Percentiles rank a stretch among this genome's conserved stretches.
phyloP scores from a whole-genome alignment of 2,113 vertebrate genomes.

The Dipodomys ordii region DNA sequence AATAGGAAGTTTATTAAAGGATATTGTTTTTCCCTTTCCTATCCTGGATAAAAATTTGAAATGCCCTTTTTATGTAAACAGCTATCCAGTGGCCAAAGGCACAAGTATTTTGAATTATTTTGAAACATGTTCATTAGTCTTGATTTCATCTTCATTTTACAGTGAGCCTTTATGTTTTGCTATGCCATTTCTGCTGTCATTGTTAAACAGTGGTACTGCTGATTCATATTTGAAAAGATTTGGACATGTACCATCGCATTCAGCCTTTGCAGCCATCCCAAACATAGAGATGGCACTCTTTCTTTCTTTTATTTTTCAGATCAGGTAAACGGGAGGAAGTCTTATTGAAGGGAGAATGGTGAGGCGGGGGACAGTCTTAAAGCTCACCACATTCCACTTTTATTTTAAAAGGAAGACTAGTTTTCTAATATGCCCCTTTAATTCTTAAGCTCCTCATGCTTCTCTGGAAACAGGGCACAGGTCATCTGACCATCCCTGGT shows the following conservation, averaged over 20 bases:
- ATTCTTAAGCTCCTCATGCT: neutral
- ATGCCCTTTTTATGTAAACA: neutral
- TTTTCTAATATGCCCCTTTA: neutral
- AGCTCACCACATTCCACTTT: fast-evolving
- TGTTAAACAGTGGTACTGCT: neutral
- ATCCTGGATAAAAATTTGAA: neutral
- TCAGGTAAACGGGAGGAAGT: fast-evolving
- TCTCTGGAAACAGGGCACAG: neutral
- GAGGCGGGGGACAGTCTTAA: fast-evolving
- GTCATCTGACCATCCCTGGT: neutral
- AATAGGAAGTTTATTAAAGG: neutral
- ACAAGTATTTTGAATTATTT: neutral
- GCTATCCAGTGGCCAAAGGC: neutral
- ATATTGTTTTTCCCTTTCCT: neutral
- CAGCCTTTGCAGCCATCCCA: too few species aligned
- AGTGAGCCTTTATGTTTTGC: neutral
- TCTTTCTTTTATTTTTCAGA: neutral
- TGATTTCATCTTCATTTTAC: neutral
- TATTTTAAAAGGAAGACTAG: neutral
- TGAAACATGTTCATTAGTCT: neutral
- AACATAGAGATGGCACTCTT: neutral
- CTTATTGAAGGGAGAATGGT: fast-evolving
- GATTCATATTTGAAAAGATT: neutral
- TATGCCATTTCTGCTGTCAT: too few species aligned
- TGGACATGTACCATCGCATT: neutral